Conservation (phyloP, 2,888 invertebrate genomes). For the Platycheirus rosarum region DNA sequence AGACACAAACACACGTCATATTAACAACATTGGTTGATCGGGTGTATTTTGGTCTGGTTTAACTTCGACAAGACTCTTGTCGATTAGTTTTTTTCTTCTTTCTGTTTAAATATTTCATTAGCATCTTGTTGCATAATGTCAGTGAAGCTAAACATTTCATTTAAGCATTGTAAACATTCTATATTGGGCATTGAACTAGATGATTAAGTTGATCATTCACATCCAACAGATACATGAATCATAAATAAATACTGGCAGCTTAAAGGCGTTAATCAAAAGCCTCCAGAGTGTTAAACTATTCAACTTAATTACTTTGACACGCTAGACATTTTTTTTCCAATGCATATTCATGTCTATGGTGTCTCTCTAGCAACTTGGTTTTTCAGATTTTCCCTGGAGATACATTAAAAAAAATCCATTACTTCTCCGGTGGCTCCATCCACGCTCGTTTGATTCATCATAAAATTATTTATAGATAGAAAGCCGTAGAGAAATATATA, state of each 20-base stretch:
- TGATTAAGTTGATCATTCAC: constrained; percentile 23
- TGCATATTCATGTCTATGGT: constrained; percentile 31
- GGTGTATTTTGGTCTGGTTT: constrained; percentile 43
- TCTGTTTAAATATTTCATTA: constrained; percentile 78
- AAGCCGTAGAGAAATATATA: constrained; percentile 2
- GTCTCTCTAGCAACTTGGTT: neutral
- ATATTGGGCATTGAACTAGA: neutral
- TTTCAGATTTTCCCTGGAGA: constrained; percentile 61
- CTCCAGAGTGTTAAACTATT: constrained; percentile 45
- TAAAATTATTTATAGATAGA: constrained; percentile 50
- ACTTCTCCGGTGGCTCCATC: constrained; percentile 1
- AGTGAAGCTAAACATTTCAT: constrained; percentile 69
- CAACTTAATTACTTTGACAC: constrained; percentile 43
- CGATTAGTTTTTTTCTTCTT: constrained; percentile 51
- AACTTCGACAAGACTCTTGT: constrained; percentile 62
- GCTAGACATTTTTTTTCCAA: constrained; percentile 36
- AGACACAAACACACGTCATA: constrained; percentile 67
- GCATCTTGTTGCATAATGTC: constrained; percentile 67
- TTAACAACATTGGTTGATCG: constrained; percentile 28
- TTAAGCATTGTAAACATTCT: constrained; percentile 45
- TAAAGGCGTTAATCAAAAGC: constrained; percentile 50
- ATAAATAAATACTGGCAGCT: constrained; percentile 8
- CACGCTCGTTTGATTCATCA: constrained; percentile 19
- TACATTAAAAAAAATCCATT: constrained; percentile 11
- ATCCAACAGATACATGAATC: constrained; percentile 43